Evolutionary conservation across 1,140 invertebrate genomes (phyloP).

Genomic region (Penaeus indicus): DNA sequence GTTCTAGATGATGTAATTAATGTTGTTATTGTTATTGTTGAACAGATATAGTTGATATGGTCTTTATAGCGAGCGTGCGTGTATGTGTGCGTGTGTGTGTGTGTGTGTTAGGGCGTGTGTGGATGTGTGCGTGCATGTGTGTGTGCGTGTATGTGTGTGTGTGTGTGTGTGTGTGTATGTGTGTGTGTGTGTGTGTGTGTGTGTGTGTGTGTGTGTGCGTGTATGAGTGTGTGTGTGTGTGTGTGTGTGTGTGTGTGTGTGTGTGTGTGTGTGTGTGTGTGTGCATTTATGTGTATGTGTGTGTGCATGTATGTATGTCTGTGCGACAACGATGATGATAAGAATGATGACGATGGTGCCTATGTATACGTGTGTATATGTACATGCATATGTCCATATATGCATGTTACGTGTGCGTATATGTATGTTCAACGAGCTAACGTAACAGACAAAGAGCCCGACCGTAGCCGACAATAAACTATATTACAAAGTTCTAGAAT

Average conservation of each 20-base stretch:
- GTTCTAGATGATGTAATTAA: no score
- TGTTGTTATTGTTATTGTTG: no score
- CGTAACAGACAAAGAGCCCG: no score
- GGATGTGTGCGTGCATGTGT: slow-evolving; percentile 9
- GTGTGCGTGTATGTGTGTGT: background rate
- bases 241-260: background rate
- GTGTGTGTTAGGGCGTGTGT: background rate
- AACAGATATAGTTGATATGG: no score
- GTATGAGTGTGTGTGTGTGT: background rate
- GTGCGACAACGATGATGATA: background rate
- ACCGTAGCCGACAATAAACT: no score
- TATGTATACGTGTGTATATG: background rate
- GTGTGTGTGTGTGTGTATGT: background rate
- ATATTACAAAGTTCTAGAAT: no score
- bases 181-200: background rate
- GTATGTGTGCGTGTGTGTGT: background rate
- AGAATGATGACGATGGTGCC: background rate
- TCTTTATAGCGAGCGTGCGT: background rate
- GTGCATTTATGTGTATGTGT: slow-evolving; percentile 37
- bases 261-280: slow-evolving; percentile 35
- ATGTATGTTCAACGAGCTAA: background rate
- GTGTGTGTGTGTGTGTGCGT: background rate
- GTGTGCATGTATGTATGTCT: slow-evolving; percentile 17
- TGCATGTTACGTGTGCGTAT: background rate
- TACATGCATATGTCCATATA: background rate